These are phyloP conservation scores for Scrobipalpa atriplicella DNA, from an alignment of 2,888 invertebrate genomes.

Conservation along the genomic window DNA sequence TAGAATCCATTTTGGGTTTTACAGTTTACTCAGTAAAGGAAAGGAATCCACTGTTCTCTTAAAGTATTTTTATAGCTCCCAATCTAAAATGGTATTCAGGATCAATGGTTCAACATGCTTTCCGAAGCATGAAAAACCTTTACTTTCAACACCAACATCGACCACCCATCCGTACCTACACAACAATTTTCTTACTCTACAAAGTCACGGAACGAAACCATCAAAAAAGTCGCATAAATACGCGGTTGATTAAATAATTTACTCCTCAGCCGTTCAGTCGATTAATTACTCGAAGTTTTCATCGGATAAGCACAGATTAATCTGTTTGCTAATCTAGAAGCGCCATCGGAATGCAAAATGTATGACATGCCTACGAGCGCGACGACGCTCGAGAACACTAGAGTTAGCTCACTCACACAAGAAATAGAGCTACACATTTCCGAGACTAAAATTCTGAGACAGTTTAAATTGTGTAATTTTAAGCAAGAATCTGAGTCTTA, in stretches of 20 bases:
- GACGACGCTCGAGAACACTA: no score
- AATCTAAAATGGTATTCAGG: neutral
- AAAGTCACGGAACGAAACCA: neutral
- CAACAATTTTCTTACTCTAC: neutral
- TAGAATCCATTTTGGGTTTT: no score
- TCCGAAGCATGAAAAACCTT: neutral
- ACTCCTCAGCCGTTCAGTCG: neutral
- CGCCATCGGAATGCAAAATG: conserved; percentile 1
- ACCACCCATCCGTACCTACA: no score
- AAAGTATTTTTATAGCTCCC: no score
- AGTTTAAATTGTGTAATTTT: no score
- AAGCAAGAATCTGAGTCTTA: no score
- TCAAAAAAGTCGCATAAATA: conserved; percentile 4
- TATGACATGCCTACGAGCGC: neutral
- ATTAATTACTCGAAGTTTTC: neutral
- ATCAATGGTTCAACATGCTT: neutral
- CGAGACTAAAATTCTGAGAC: no score
- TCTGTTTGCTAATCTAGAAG: neutral
- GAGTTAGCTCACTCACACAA: no score
- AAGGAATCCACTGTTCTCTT: no score
- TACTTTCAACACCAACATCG: no score
- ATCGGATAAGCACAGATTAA: conserved; percentile 12
- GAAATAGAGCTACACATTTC: no score
- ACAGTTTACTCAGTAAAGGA: no score
- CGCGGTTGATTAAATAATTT: neutral